These are phyloP conservation scores for Mastigias papua DNA, from an alignment of 30 jellyfish, hydroid and myxozoan genomes.

Conservation along the genomic window DNA sequence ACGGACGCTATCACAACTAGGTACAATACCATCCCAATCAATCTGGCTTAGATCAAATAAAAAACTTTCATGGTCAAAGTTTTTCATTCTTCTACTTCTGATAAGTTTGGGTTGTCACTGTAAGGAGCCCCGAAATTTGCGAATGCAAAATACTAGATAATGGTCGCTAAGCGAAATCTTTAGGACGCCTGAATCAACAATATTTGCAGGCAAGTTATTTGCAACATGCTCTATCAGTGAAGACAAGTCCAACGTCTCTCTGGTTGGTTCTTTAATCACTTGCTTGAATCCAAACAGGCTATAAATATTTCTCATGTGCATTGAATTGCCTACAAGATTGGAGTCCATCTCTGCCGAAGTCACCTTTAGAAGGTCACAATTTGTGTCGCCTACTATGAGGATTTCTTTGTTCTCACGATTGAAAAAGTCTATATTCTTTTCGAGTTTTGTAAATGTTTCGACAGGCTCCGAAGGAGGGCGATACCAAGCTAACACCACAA, in stretches of 20 bases:
- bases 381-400: too few species aligned
- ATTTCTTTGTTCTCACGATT: too few species aligned
- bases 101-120: too few species aligned
- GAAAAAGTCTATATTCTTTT: constrained; percentile 26
- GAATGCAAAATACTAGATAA: constrained; percentile 19
- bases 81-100: too few species aligned
- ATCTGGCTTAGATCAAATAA: constrained; percentile 9
- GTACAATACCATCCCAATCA: neutral
- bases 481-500: constrained; percentile 13
- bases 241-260: too few species aligned
- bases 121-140: constrained; percentile 7
- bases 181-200: too few species aligned
- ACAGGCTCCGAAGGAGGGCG: constrained; percentile 32
- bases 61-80: neutral
- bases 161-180: constrained; percentile 10
- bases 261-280: too few species aligned
- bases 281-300: too few species aligned
- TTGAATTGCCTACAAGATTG: too few species aligned
- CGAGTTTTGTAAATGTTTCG: neutral
- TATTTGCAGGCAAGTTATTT: neutral
- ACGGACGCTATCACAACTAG: neutral
- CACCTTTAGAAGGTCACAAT: too few species aligned
- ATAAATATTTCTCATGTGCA: too few species aligned
- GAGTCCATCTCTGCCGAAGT: too few species aligned
- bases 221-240: neutral